Evolutionary conservation across 2,888 invertebrate genomes (phyloP).

Genomic region (Lacanobia wlatinum): DNA sequence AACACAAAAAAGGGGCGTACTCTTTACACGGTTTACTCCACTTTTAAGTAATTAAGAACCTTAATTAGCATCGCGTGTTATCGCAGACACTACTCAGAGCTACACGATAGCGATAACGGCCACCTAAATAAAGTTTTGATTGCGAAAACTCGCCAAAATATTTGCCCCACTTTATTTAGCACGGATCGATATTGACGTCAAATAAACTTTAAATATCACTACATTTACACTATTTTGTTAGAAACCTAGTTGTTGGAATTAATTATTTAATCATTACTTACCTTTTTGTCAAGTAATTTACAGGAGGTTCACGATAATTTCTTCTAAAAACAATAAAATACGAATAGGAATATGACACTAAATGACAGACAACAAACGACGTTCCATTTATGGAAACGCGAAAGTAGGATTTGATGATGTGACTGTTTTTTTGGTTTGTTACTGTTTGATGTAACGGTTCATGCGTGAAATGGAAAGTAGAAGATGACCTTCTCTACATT

Average conservation of each 20-base stretch:
- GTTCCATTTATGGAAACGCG: slow-evolving; percentile 59
- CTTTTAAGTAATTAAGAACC: slow-evolving; percentile 1
- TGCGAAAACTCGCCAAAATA: slow-evolving; percentile 49
- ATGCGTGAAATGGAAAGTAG: slow-evolving; percentile 58
- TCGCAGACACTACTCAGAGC: slow-evolving; percentile 25
- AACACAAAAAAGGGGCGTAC: slow-evolving; percentile 52
- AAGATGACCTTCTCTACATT: neutral
- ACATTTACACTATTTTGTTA: slow-evolving; percentile 17
- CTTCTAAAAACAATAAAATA: slow-evolving; percentile 54
- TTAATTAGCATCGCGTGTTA: slow-evolving; percentile 26
- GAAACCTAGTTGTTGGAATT: neutral
- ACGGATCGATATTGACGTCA: slow-evolving; percentile 64
- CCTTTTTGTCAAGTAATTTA: slow-evolving; percentile 38
- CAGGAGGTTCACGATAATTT: slow-evolving; percentile 51
- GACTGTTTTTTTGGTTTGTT: slow-evolving; percentile 49
- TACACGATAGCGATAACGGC: slow-evolving; percentile 39
- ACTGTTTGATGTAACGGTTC: slow-evolving; percentile 48
- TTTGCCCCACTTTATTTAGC: slow-evolving; percentile 55
- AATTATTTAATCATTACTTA: slow-evolving; percentile 24
- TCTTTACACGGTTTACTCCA: slow-evolving; percentile 1
- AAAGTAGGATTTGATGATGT: slow-evolving; percentile 55
- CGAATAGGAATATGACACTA: slow-evolving; percentile 3
- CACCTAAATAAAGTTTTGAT: slow-evolving; percentile 31
- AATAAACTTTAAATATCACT: slow-evolving; percentile 34
- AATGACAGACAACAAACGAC: slow-evolving; percentile 60